Percentiles rank a stretch among this genome's conserved stretches.
Evolutionary conservation across 2,888 invertebrate species (phyloP).

Genomic region (Mellilla xanthometata): DNA sequence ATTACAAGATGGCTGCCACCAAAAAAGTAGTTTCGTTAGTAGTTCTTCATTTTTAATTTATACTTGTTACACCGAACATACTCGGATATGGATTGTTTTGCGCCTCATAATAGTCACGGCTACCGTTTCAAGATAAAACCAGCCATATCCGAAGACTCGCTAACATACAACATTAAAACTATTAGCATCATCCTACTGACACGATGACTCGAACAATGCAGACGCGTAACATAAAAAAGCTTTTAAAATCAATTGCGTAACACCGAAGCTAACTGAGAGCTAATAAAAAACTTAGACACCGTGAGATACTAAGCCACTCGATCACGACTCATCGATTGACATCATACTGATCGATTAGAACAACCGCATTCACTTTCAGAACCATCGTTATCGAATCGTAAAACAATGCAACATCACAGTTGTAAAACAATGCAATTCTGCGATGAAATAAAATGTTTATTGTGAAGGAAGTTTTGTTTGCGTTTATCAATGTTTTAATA

Average conservation of each 20-base stretch:
- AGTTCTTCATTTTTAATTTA: no score
- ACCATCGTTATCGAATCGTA: constrained; percentile 17
- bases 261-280: not conserved
- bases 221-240: constrained; percentile 14
- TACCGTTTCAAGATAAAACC: no score
- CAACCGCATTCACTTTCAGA: constrained; percentile 25
- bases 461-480: no score
- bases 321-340: constrained; percentile 23
- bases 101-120: no score
- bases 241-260: constrained; percentile 18
- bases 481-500: no score
- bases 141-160: not conserved
- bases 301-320: constrained; percentile 12
- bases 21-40: no score
- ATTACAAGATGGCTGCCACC: no score
- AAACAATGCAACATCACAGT: no score
- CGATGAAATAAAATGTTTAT: no score
- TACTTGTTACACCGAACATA: no score
- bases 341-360: constrained; percentile 20
- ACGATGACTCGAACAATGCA: constrained; percentile 4
- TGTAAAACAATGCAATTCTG: no score
- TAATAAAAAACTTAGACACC: constrained; percentile 14
- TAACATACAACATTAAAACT: not conserved
- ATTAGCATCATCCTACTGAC: constrained; percentile 5
- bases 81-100: no score